Conservation (phyloP, 2,888 invertebrate genomes). For the Drosophila mayaguana region DNA sequence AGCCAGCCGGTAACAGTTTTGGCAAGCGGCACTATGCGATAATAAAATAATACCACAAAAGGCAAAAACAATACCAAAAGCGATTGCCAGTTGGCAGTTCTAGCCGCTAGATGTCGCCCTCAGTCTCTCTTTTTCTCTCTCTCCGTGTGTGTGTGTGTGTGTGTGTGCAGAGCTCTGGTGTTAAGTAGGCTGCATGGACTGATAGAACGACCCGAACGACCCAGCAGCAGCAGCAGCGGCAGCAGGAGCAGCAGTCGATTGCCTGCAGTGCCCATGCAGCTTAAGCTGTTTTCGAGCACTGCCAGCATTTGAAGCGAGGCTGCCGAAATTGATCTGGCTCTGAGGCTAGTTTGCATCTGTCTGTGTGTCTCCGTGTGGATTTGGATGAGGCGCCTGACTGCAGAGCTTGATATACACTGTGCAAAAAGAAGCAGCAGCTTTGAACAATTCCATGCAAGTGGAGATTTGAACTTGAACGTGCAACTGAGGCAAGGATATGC, state of each 20-base stretch:
- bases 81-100: constrained; percentile 28
- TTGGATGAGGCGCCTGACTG: constrained; percentile 35
- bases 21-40: constrained; percentile 43
- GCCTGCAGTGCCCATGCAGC: constrained; percentile 42
- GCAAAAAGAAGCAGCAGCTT: neutral
- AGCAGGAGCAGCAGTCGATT: neutral
- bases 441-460: neutral
- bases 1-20: constrained; percentile 22
- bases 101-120: constrained; percentile 18
- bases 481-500: too few relatives aligned
- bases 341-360: constrained; percentile 1
- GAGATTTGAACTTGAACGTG: too few relatives aligned
- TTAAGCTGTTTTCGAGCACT: constrained; percentile 44
- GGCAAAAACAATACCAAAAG: constrained; percentile 19
- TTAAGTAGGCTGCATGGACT: constrained; percentile 47
- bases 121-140: neutral
- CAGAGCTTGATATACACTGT: constrained; percentile 18
- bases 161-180: constrained; percentile 3
- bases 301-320: constrained; percentile 44
- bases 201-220: constrained; percentile 17
- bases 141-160: too few relatives aligned
- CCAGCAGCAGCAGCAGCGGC: neutral
- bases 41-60: constrained; percentile 42
- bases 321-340: constrained; percentile 17
- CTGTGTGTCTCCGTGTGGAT: constrained; percentile 14